Percentiles rank a stretch among this genome's conserved stretches.
These are phyloP conservation scores for Deilephila elpenor DNA, from an alignment of 2,888 invertebrate species.

Conservation along the genomic window DNA sequence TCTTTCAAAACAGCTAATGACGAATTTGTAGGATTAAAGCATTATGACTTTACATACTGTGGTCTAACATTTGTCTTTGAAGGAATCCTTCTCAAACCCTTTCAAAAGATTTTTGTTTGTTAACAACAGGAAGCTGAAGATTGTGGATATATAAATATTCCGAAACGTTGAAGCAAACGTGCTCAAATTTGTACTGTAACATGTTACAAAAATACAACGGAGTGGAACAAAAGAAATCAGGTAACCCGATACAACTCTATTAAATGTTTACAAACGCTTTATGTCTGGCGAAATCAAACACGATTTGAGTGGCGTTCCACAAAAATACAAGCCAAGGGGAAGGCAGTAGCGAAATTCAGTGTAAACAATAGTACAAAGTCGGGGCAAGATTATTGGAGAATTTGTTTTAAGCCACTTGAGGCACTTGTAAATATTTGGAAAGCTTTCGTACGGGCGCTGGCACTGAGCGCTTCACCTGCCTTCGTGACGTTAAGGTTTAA, in stretches of 20 bases:
- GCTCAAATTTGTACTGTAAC: conserved; percentile 33
- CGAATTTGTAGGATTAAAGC: conserved; percentile 4
- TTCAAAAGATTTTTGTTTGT: neutral
- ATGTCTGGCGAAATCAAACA: conserved; percentile 82
- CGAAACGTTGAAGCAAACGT: conserved; percentile 36
- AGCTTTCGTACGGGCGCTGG: conserved; percentile 70
- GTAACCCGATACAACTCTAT: conserved; percentile 76
- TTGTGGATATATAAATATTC: neutral
- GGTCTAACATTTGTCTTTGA: neutral
- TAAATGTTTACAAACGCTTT: conserved; percentile 81
- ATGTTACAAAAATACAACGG: conserved; percentile 47
- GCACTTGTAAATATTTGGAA: conserved; percentile 80
- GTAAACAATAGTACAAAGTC: conserved; percentile 77
- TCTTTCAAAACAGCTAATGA: conserved; percentile 8
- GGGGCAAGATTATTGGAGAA: conserved; percentile 79
- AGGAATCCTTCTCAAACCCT: neutral
- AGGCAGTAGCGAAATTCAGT: conserved; percentile 74
- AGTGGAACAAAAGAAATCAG: conserved; percentile 62
- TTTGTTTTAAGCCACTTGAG: conserved; percentile 83
- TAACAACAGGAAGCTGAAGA: neutral
- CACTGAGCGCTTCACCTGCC: conserved; percentile 70
- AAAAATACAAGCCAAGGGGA: conserved; percentile 69
- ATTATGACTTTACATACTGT: neutral
- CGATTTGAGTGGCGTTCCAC: conserved; percentile 76
- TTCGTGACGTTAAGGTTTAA: conserved; percentile 62